Base-by-base conservation (phyloP, 1,140 invertebrate species). In the Neodiprion lecontei region DNA sequence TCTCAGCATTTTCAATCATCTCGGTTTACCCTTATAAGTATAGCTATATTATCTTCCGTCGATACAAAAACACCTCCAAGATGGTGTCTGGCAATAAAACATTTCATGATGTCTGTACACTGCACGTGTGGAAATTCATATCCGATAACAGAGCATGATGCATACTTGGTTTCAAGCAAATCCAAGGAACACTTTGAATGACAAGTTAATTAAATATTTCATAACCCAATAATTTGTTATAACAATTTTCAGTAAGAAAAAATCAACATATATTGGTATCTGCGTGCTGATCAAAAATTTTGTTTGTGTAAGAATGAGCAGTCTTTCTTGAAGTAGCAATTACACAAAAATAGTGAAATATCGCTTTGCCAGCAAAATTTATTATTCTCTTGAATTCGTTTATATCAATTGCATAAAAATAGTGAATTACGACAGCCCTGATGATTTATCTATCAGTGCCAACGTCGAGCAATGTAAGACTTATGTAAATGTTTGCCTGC, bases 1-100 rank as follows among this genome's bases (percentile, higher is more conserved):
- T 75, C 78, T 75, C 48, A 69, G 28, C 70, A 74, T 77, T 40
- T 61, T 61, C 53, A 61, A 61, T 61, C 11, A 61, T 9, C 53
- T 61, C 53, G n/a, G 53, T 61, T 17, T 61, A 14, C 53, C 53
- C 5, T 61, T 17, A 17, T 17, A 61, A 61, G n/a, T 12, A 12
- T 17, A 61, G 53, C 11, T 17, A 61, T 61, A 12, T 61, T 61
- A 61, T 61, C 11, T 14, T 17, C 53, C 53, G 9, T 17, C n/a
- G 11, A 61, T 61, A 61, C 53, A 14, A 61, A 61, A 12, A 61
- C 53, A 61, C 53, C 53, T 61, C 11, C 5, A 17, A 61, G 53
- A 17, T 40, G 2, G 28, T 40, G 28, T 40, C 28, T 5, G 28
- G 28, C 28, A 40, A 40, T 40, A 40, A 1, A 40, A 40, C 28